A percentile compares a stretch with the other conserved stretches of the same genome.
Conservation (phyloP, 1,140 invertebrate genomes). For the Trinorchestia longiramus region DNA sequence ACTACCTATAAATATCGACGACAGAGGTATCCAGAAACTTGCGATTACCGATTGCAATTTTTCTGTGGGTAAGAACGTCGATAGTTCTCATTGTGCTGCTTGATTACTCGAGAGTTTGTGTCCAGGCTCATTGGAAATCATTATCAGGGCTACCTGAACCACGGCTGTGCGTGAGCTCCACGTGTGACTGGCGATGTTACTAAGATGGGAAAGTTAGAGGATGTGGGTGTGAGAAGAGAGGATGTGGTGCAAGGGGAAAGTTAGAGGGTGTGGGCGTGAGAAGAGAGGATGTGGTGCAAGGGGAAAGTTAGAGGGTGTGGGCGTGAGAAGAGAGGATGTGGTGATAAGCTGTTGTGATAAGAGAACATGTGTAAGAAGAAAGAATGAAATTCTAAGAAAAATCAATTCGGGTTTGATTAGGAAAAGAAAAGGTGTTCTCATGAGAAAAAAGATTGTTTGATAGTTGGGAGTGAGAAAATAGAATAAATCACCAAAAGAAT, state of each 20-base stretch:
- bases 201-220: not conserved
- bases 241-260: not conserved
- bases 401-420: too few relatives aligned
- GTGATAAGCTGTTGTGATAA: too few relatives aligned
- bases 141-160: not conserved
- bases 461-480: too few relatives aligned
- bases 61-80: not conserved
- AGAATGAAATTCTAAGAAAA: too few relatives aligned
- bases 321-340: not conserved
- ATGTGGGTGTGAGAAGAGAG: not conserved
- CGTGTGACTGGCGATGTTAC: not conserved
- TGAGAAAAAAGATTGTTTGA: too few relatives aligned
- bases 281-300: not conserved
- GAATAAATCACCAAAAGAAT: too few relatives aligned
- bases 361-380: too few relatives aligned
- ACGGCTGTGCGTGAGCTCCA: not conserved
- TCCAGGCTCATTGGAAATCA: conserved; percentile 12
- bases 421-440: too few relatives aligned
- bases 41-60: not conserved
- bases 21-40: not conserved
- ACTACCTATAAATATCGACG: not conserved
- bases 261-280: not conserved
- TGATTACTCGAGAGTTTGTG: not conserved
- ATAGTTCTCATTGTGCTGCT: not conserved
- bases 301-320: not conserved